phyloP scores from a whole-genome alignment of 2,888 invertebrate species.

The Lepas anatifera region DNA sequence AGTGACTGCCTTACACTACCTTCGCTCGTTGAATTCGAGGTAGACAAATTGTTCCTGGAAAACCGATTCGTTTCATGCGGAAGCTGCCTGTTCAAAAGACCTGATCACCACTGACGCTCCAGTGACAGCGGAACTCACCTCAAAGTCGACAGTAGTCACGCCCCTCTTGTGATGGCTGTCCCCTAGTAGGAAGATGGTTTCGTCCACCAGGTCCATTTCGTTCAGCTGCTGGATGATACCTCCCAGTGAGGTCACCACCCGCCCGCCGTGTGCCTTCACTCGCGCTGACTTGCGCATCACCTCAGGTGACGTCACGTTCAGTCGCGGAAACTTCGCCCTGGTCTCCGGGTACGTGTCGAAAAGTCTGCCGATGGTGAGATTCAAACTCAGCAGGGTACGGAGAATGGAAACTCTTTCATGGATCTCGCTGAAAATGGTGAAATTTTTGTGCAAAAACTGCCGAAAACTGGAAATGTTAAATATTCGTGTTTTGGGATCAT shows the following conservation, averaged over 20 bases:
- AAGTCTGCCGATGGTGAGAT: not conserved
- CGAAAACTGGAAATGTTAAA: too few relatives aligned
- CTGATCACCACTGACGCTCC: too few relatives aligned
- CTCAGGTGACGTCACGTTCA: not conserved
- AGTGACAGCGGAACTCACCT: not conserved
- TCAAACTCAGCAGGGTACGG: too few relatives aligned
- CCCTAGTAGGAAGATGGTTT: not conserved
- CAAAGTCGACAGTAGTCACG: not conserved
- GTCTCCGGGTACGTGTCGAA: constrained; percentile 3
- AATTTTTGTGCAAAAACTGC: too few relatives aligned
- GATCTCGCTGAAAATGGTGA: too few relatives aligned
- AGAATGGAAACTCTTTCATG: too few relatives aligned
- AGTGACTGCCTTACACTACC: too few relatives aligned
- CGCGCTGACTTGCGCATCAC: not conserved
- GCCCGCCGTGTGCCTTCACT: not conserved
- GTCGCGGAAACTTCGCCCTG: not conserved
- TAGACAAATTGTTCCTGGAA: too few relatives aligned
- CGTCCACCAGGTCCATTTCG: not conserved
- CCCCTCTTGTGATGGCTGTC: not conserved
- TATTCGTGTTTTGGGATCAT: too few relatives aligned
- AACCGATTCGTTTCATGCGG: too few relatives aligned
- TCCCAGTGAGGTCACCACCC: not conserved
- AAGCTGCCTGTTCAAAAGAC: too few relatives aligned
- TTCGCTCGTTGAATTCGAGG: too few relatives aligned
- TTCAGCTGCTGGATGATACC: not conserved